phyloP scores from a whole-genome alignment of 2,797 vertebrate genomes.

The Cottoperca gobio region DNA sequence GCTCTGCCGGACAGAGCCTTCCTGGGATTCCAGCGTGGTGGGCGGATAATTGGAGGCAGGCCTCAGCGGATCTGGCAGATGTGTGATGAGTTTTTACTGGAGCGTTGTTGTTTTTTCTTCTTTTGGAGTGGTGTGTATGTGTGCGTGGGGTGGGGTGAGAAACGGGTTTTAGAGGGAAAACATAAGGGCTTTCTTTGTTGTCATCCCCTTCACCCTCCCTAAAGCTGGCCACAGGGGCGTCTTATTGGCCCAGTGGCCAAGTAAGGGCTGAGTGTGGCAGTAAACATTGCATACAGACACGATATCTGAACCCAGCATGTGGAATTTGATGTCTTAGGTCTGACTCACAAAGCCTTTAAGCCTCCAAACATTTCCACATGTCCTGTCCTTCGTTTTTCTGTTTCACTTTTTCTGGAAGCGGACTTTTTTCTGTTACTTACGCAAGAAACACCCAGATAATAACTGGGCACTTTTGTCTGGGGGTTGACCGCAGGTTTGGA shows the following conservation, averaged over 20 bases:
- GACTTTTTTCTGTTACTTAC: constrained; percentile 56
- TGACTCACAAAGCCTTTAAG: constrained; percentile 79
- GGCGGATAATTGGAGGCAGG: constrained; percentile 85
- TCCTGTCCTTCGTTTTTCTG: constrained; percentile 45
- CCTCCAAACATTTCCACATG: constrained; percentile 70
- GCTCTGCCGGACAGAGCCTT: constrained; percentile 81
- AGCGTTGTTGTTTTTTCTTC: constrained; percentile 48
- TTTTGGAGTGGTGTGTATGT: constrained; percentile 52
- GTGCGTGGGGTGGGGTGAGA: constrained; percentile 43
- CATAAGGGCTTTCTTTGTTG: constrained; percentile 83
- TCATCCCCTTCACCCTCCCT: constrained; percentile 68
- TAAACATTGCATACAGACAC: constrained; percentile 82
- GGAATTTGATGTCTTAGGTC: constrained; percentile 82
- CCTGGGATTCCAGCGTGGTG: constrained; percentile 83
- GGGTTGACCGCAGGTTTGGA: constrained; percentile 69
- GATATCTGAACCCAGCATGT: constrained; percentile 82
- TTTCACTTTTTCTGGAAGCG: constrained; percentile 60
- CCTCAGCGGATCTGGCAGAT: constrained; percentile 82
- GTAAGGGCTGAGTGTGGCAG: constrained; percentile 68
- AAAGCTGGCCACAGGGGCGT: constrained; percentile 73
- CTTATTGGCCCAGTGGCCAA: constrained; percentile 74
- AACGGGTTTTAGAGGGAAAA: constrained; percentile 73
- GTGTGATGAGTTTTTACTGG: constrained; percentile 84
- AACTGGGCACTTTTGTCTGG: constrained; percentile 57
- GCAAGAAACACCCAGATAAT: constrained; percentile 75